These are phyloP conservation scores for Trichomalopsis sarcophagae DNA, from an alignment of 1,140 invertebrate genomes.

Conservation along the genomic window DNA sequence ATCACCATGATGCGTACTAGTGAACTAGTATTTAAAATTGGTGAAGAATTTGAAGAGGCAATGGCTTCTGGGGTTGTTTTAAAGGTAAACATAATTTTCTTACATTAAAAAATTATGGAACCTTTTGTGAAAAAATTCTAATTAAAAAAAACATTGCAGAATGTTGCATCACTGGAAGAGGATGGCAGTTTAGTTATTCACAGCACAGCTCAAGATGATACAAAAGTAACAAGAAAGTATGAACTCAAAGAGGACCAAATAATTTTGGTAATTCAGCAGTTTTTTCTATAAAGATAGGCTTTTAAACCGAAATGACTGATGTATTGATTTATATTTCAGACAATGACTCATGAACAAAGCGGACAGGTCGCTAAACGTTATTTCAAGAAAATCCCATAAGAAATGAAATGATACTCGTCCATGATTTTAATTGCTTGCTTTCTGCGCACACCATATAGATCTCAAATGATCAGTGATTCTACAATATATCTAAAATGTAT, in stretches of 20 bases:
- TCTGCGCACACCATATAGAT: constrained; percentile 15
- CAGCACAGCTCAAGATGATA: constrained; percentile 73
- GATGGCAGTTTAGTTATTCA: constrained; percentile 74
- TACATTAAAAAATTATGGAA: neutral
- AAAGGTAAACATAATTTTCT: constrained; percentile 59
- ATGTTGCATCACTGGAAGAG: constrained; percentile 73
- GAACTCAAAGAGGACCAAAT: constrained; percentile 76
- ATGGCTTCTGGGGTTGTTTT: constrained; percentile 66
- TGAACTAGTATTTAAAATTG: constrained; percentile 63
- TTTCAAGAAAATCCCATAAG: constrained; percentile 60
- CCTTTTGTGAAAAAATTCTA: neutral
- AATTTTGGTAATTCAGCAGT: constrained; percentile 74
- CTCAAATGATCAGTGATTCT: constrained; percentile 2
- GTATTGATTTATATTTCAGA: constrained; percentile 61
- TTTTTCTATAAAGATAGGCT: neutral
- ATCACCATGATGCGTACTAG: constrained; percentile 70
- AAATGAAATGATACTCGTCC: constrained; percentile 27
- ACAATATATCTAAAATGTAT: constrained; percentile 37
- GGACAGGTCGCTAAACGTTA: constrained; percentile 65
- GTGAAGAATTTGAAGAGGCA: constrained; percentile 67
- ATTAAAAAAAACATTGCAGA: constrained; percentile 68
- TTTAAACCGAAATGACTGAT: constrained; percentile 9
- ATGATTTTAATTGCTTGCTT: constrained; percentile 26
- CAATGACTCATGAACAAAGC: constrained; percentile 64
- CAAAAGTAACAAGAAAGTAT: constrained; percentile 75